Conservation (phyloP, 1,140 invertebrate genomes). For the Gonatopus flavifemur region DNA sequence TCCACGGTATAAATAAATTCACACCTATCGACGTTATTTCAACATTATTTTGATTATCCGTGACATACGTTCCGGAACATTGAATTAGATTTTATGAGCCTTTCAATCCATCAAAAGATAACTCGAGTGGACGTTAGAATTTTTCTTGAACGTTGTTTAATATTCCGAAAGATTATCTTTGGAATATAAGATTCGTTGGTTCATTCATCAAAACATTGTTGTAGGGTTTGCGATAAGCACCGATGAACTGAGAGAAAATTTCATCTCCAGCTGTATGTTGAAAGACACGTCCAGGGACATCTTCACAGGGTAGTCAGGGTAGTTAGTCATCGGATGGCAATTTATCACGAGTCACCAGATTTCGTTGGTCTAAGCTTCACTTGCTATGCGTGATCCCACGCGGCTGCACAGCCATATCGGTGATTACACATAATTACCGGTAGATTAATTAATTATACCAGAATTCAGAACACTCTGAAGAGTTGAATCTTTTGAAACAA, state of each 20-base stretch:
- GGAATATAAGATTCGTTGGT: not conserved
- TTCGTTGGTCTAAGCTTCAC: conserved; percentile 42
- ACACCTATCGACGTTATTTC: too few species aligned
- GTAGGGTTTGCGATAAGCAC: too few species aligned
- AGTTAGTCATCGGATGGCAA: conserved; percentile 53
- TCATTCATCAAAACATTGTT: not conserved
- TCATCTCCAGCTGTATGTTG: too few species aligned
- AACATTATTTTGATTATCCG: too few species aligned
- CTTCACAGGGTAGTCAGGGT: conserved; percentile 51
- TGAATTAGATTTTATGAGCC: too few species aligned
- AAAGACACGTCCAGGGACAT: too few species aligned
- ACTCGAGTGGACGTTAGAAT: not conserved
- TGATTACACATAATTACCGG: conserved; percentile 54
- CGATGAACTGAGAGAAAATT: too few species aligned
- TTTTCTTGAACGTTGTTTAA: not conserved
- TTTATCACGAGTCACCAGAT: conserved; percentile 51
- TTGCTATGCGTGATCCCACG: conserved; percentile 45
- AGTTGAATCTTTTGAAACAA: too few species aligned
- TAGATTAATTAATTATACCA: conserved; percentile 49
- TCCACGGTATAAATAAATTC: too few species aligned
- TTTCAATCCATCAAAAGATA: too few species aligned
- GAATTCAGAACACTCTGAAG: conserved; percentile 10
- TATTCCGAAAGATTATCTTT: not conserved
- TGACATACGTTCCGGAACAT: too few species aligned
- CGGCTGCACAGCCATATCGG: conserved; percentile 31